phyloP scores from a whole-genome alignment of 2,888 invertebrate species.

The Apodemia duryi region DNA sequence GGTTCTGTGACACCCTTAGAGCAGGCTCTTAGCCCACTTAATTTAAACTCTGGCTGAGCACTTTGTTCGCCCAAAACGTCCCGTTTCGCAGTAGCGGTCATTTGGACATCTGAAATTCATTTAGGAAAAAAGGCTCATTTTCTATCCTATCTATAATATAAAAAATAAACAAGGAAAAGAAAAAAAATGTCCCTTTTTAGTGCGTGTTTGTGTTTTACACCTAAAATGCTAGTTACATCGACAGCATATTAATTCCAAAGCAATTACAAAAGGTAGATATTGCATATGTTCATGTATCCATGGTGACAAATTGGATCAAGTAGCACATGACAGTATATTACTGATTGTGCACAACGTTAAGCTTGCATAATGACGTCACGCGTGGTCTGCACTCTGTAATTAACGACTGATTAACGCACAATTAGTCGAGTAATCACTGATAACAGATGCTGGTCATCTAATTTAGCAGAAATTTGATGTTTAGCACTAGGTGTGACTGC shows the following conservation, averaged over 20 bases:
- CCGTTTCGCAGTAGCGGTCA: too few relatives aligned
- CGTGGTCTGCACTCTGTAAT: constrained; percentile 44
- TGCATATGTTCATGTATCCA: background rate
- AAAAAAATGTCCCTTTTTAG: too few relatives aligned
- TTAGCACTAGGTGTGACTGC: background rate
- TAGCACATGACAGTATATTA: constrained; percentile 43
- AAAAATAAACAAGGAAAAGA: too few relatives aligned
- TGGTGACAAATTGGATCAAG: constrained; percentile 48
- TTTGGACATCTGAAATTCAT: too few relatives aligned
- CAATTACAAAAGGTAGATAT: constrained; percentile 7
- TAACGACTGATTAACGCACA: constrained; percentile 62
- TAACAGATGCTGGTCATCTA: constrained; percentile 42
- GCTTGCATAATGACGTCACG: constrained; percentile 50
- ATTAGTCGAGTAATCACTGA: constrained; percentile 55
- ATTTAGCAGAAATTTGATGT: constrained; percentile 27
- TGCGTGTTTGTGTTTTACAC: too few relatives aligned
- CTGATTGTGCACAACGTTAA: constrained; percentile 38
- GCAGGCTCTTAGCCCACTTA: too few relatives aligned
- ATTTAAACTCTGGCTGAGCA: too few relatives aligned
- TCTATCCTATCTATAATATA: too few relatives aligned
- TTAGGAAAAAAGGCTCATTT: too few relatives aligned
- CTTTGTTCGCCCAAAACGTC: too few relatives aligned
- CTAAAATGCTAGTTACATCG: too few relatives aligned
- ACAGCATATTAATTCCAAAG: background rate
- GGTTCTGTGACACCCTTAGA: too few relatives aligned